Evolutionary conservation across 1,140 invertebrate species (phyloP).

Genomic region (Mercenaria mercenaria): DNA sequence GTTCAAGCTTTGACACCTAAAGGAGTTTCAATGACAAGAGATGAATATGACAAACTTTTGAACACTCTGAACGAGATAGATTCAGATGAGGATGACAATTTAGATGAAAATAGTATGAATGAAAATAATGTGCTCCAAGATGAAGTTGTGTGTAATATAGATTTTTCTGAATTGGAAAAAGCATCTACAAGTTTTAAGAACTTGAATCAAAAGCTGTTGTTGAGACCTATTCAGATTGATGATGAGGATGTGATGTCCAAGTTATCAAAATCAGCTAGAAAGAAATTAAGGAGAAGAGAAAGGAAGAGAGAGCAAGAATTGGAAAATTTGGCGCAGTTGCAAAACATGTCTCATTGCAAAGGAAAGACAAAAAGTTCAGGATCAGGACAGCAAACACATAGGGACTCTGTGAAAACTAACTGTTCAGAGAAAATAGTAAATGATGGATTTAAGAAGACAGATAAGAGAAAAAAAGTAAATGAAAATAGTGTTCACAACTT

Average conservation of each 20-base stretch:
- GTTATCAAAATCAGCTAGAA: conserved; percentile 44
- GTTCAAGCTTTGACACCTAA: conserved; percentile 62
- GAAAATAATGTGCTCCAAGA: neutral
- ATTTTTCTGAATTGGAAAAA: conserved; percentile 54
- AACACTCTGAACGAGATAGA: conserved; percentile 37
- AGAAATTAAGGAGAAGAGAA: conserved; percentile 51
- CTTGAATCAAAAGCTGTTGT: neutral
- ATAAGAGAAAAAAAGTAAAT: conserved; percentile 1
- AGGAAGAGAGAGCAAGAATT: conserved; percentile 25
- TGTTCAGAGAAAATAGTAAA: neutral
- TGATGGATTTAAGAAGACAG: neutral
- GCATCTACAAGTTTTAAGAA: conserved; percentile 42
- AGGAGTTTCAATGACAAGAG: conserved; percentile 47
- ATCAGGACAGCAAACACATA: neutral
- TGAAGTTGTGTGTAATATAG: conserved; percentile 23
- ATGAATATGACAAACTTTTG: conserved; percentile 43
- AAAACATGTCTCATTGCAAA: conserved; percentile 13
- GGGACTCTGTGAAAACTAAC: neutral
- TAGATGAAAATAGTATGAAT: neutral
- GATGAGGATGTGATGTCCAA: conserved; percentile 29
- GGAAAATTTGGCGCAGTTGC: neutral
- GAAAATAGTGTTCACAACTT: neutral
- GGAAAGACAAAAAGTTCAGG: neutral
- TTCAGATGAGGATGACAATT: neutral
- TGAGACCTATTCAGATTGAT: conserved; percentile 39